phyloP scores from a whole-genome alignment of 2,888 invertebrate species.

The Xestia rhomboidea region DNA sequence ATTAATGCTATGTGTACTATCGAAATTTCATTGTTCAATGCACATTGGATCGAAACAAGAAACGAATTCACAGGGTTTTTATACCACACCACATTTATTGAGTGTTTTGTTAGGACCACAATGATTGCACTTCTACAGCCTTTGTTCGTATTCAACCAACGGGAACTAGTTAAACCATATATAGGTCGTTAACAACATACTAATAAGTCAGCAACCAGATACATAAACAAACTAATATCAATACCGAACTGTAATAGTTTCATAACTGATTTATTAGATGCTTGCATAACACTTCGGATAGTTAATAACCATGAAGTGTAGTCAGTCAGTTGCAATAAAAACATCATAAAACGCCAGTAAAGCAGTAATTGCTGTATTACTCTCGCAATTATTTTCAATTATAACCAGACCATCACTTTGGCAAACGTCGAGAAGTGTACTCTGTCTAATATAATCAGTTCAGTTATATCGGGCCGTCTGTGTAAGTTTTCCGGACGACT shows the following conservation, averaged over 20 bases:
- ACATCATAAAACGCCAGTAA: conserved; percentile 72
- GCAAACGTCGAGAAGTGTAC: conserved; percentile 55
- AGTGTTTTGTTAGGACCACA: neutral
- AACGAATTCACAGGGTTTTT: conserved; percentile 32
- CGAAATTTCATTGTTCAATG: conserved; percentile 64
- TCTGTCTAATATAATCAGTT: conserved; percentile 64
- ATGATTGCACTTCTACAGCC: conserved; percentile 15
- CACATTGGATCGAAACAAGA: conserved; percentile 39
- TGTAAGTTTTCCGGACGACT: conserved; percentile 82
- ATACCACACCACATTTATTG: neutral
- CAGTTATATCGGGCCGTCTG: conserved; percentile 70
- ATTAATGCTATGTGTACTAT: conserved; percentile 68
- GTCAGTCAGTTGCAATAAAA: conserved; percentile 74
- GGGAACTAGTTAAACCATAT: conserved; percentile 27
- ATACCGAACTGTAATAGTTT: conserved; percentile 60
- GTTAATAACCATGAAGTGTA: conserved; percentile 70
- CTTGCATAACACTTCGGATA: conserved; percentile 73
- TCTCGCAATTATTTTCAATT: conserved; percentile 68
- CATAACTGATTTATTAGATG: conserved; percentile 73
- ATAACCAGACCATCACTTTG: conserved; percentile 62
- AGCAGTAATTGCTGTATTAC: conserved; percentile 68
- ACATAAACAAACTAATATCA: conserved; percentile 49
- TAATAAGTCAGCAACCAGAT: conserved; percentile 27
- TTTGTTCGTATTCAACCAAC: conserved; percentile 22
- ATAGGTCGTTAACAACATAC: conserved; percentile 20